Evolutionary conservation across 2,888 invertebrate species (phyloP).

Genomic region (Myathropa florea): DNA sequence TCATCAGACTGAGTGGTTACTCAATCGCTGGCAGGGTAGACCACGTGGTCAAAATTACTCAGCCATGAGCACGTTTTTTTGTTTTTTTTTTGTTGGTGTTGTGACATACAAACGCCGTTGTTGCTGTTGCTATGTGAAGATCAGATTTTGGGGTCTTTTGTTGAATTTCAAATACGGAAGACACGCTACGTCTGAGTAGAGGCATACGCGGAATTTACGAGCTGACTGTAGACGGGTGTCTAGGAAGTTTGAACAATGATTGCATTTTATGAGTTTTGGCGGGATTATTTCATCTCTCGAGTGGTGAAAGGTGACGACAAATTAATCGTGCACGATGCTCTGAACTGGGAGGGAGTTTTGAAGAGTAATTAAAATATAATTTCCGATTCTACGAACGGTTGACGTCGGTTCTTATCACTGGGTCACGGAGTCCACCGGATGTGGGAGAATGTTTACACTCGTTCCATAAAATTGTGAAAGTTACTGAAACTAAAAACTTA

Average conservation of each 20-base stretch:
- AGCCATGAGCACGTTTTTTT: background rate
- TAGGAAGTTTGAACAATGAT: background rate
- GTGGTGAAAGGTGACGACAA: background rate
- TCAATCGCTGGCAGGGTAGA: background rate
- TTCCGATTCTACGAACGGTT: background rate
- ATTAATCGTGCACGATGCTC: background rate
- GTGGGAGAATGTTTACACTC: background rate
- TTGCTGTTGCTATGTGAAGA: background rate
- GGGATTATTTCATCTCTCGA: background rate
- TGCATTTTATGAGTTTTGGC: background rate
- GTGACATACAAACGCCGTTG: too few species aligned
- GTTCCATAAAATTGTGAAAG: background rate
- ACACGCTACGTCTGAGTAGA: background rate
- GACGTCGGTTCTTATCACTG: background rate
- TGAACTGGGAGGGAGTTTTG: background rate
- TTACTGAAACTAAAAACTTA: background rate
- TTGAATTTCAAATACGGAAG: background rate
- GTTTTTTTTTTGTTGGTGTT: too few species aligned
- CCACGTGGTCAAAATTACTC: background rate
- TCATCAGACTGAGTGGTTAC: background rate
- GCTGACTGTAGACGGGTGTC: background rate
- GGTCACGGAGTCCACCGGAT: background rate
- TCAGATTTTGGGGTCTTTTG: background rate
- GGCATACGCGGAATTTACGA: background rate
- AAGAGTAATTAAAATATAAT: background rate